Base-by-base conservation (phyloP, 2,888 invertebrate genomes). In the Drosophila affinis region DNA sequence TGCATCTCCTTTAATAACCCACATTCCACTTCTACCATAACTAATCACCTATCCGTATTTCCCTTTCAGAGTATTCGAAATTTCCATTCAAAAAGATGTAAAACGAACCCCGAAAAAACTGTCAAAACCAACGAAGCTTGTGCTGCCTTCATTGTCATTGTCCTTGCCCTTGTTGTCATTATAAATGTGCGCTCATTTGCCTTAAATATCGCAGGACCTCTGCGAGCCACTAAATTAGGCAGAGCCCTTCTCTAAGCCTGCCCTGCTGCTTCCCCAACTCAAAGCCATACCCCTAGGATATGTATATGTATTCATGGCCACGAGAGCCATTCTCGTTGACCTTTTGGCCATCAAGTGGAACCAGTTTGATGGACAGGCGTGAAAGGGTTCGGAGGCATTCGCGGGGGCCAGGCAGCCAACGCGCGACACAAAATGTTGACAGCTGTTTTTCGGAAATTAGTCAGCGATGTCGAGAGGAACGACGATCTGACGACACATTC, bases 131-230 rank as follows among this genome's bases (percentile, higher is more conserved):
- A 29, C 67, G 67, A 77, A 73, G 75, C 81, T 62, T 69, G 72
- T 7, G 47, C 54, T 39, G 29, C 44, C 14, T 47, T 46, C 47
- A 51, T 64, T 47, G 45, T 62, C 52, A 46, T 48, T 49, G 58
- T 58, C 49, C 61, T 75, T 65, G 72, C 62, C 70, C 83, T 86
- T 79, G 87, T 81, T 83, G 87, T 84, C 83, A 76, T 83, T 83
- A 83, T 83, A 78, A 83, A 83, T 87, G 83, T 87, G 87, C 82
- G 76, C 87, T 83, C 87, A 83, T 83, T 83, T 83, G 87, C 87
- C 78, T 83, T 84, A 82, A 82, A 87, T 84, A 81, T 79, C 79
- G 39, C 81, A 71, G 68, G 76, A 87, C 83, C 78, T 86, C 67
- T 82, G 80, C 83, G 86, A 64, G 80, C 71, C 75, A 86, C 81